Evolutionary conservation across 64 coral and sea anemone genomes (phyloP).

Genomic region (Montipora capricornis): DNA sequence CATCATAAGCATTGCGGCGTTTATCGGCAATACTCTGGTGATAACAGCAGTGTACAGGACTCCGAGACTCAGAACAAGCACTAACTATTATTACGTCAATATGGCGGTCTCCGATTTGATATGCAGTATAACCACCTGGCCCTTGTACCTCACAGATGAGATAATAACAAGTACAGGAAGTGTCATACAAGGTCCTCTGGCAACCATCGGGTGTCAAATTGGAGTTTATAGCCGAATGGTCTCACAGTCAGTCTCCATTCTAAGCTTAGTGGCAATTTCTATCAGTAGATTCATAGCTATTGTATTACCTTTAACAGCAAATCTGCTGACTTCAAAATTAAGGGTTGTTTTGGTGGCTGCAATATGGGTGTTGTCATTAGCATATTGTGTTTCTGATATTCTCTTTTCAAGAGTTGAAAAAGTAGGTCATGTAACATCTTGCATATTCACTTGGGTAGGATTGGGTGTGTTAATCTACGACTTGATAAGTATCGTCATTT

Average conservation of each 20-base stretch:
- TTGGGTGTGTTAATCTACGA: not conserved
- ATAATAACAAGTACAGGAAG: conserved; percentile 14
- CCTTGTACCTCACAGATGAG: conserved; percentile 16
- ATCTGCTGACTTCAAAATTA: not conserved
- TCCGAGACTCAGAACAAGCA: conserved; percentile 1
- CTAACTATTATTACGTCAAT: conserved; percentile 34
- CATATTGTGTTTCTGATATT: not conserved
- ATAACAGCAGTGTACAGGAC: not conserved
- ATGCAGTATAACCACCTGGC: not conserved
- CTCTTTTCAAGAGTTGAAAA: not conserved
- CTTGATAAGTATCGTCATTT: not conserved
- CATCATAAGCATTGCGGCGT: not conserved
- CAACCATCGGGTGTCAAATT: not conserved
- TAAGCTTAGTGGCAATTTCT: conserved; percentile 12
- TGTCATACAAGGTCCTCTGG: not conserved
- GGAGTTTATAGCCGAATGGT: not conserved
- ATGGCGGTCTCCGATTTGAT: conserved; percentile 25
- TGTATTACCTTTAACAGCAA: not conserved
- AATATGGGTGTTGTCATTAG: not conserved
- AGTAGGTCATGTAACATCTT: not conserved
- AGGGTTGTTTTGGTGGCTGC: not conserved
- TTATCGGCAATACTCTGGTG: not conserved
- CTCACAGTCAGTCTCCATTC: not conserved
- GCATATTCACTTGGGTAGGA: not conserved
- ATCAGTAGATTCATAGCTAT: not conserved